Evolutionary conservation across 2,113 vertebrate genomes (phyloP).

Genomic region (Onychostruthus taczanowskii): DNA sequence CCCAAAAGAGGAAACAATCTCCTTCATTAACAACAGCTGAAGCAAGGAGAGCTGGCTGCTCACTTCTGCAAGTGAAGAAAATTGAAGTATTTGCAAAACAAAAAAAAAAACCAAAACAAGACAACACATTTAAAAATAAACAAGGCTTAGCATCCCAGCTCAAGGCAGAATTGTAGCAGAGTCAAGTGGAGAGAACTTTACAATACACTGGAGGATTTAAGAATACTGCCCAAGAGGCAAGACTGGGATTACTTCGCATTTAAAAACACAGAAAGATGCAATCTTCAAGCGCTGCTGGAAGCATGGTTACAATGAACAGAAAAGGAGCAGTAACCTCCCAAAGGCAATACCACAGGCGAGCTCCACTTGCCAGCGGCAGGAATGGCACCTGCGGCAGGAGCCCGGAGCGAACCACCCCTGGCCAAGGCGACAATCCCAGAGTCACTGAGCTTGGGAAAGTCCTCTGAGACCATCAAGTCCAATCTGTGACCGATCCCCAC

Average conservation of each 20-base stretch:
- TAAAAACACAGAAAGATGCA: neutral
- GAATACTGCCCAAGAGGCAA: neutral
- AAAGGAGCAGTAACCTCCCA: neutral
- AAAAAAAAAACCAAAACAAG: neutral
- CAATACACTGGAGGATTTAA: accelerated
- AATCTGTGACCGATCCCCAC: neutral
- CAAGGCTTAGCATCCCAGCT: neutral
- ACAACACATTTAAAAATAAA: neutral
- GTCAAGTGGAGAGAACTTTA: neutral
- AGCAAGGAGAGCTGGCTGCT: neutral
- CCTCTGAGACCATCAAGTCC: neutral
- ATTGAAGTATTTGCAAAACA: accelerated
- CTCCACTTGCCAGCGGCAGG: neutral
- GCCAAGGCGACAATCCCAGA: neutral
- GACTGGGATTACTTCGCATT: too few relatives aligned
- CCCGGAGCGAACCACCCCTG: neutral
- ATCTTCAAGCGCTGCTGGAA: neutral
- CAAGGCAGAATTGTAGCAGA: neutral
- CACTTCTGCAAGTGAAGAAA: neutral
- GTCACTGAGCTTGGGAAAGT: neutral
- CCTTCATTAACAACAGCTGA: neutral
- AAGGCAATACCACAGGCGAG: neutral
- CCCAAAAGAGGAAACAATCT: neutral
- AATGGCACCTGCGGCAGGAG: neutral
- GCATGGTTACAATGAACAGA: accelerated